phyloP scores from a whole-genome alignment of 2,113 vertebrate genomes.

The Phaethon lepturus region DNA sequence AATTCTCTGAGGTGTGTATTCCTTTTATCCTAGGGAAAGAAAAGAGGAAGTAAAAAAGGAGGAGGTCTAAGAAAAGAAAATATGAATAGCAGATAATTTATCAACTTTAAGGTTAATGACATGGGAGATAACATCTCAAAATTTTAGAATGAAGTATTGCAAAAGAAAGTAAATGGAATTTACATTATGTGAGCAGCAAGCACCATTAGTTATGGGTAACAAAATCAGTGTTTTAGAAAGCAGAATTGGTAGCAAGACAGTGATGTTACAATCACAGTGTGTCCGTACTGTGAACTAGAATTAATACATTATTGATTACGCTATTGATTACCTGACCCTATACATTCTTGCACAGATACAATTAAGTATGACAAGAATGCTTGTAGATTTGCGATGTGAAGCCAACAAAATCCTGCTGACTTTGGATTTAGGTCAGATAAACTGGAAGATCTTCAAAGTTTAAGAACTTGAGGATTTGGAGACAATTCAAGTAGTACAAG shows the following conservation, averaged over 20 bases:
- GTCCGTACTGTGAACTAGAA: not conserved
- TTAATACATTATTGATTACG: not conserved
- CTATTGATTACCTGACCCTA: not conserved
- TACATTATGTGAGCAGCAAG: not conserved
- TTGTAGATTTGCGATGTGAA: not conserved
- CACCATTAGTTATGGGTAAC: not conserved
- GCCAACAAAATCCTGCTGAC: not conserved
- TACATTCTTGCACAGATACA: not conserved
- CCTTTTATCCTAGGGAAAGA: not conserved
- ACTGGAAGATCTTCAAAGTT: not conserved
- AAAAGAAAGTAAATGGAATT: not conserved
- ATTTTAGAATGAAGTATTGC: not conserved
- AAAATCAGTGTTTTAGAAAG: not conserved
- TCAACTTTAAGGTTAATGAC: not conserved
- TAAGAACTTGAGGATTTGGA: not conserved
- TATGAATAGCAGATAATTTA: not conserved
- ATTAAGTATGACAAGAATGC: not conserved
- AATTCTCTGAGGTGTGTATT: not conserved
- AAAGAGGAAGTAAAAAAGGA: not conserved
- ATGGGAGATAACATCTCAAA: not conserved
- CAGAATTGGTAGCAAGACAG: not conserved
- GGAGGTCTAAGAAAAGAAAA: not conserved
- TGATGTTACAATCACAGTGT: not conserved
- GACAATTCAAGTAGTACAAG: not conserved
- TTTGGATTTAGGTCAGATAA: not conserved